Evolutionary conservation across 2,113 vertebrate genomes (phyloP).

Genomic region (Brachirus orientalis): DNA sequence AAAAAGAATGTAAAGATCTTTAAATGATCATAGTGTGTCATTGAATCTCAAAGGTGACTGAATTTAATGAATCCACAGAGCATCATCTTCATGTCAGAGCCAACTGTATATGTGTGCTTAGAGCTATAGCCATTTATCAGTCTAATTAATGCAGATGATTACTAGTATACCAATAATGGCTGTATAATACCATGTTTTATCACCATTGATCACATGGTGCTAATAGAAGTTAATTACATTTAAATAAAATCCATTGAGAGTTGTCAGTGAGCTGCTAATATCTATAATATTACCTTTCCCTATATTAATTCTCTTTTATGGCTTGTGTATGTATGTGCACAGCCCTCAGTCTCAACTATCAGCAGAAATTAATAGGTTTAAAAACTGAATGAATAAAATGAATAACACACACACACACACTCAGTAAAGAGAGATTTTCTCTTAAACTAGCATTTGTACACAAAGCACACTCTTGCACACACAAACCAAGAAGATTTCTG

Average conservation of each 20-base stretch:
- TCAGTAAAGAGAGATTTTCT: neutral
- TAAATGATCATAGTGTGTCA: neutral
- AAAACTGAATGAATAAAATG: slow-evolving; percentile 26
- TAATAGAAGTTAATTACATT: slow-evolving; percentile 62
- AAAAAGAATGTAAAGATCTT: neutral
- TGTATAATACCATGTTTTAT: slow-evolving; percentile 40
- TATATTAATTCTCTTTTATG: slow-evolving; percentile 35
- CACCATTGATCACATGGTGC: slow-evolving; percentile 52
- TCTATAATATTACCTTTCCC: slow-evolving; percentile 42
- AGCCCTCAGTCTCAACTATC: slow-evolving; percentile 26
- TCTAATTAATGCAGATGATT: slow-evolving; percentile 41
- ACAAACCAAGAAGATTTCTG: slow-evolving; percentile 3
- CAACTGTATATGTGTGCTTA: slow-evolving; percentile 13
- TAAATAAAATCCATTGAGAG: slow-evolving; percentile 47
- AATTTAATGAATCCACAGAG: neutral
- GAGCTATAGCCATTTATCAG: slow-evolving; percentile 26
- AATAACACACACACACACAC: neutral
- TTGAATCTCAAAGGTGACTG: neutral
- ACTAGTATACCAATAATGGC: slow-evolving; percentile 29
- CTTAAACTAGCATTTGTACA: slow-evolving; percentile 5
- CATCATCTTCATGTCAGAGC: neutral
- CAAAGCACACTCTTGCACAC: neutral
- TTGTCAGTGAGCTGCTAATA: slow-evolving; percentile 51
- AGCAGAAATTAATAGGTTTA: slow-evolving; percentile 12
- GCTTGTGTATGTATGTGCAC: slow-evolving; percentile 38